Conservation (phyloP, 2,888 invertebrate species). For the Sicus ferrugineus region DNA sequence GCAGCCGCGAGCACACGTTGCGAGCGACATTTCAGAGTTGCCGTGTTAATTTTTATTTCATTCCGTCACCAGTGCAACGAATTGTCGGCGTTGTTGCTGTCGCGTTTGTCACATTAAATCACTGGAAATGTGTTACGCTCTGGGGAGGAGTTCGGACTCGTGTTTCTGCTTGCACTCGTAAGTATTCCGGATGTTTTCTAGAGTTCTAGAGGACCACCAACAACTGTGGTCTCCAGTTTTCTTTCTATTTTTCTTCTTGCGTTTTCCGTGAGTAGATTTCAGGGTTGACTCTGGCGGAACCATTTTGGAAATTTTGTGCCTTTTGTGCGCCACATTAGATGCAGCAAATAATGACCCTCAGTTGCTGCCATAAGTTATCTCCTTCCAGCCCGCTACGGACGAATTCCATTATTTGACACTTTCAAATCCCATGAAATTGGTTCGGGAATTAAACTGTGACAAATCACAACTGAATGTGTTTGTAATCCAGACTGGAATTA, state of each 20-base stretch:
- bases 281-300: not conserved
- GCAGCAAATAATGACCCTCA: slow-evolving; percentile 6
- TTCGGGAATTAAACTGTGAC: not conserved
- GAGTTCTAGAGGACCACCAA: not conserved
- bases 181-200: not conserved
- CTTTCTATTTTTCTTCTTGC: not conserved
- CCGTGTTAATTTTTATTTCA: slow-evolving; percentile 36
- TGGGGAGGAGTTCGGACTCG: no score
- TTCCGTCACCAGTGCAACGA: slow-evolving; percentile 30
- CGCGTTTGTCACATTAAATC: slow-evolving; percentile 10
- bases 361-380: not conserved
- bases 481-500: not conserved
- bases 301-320: not conserved
- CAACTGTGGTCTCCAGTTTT: not conserved
- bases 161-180: no score
- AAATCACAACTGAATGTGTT: not conserved
- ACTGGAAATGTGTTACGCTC: slow-evolving; percentile 10
- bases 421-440: not conserved
- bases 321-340: not conserved
- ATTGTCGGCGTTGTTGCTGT: slow-evolving; percentile 1
- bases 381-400: not conserved
- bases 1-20: not conserved
- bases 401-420: not conserved
- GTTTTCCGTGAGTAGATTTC: not conserved
- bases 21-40: slow-evolving; percentile 20